Conservation (phyloP, 1,140 invertebrate species). For the Bicyclus anynana region DNA sequence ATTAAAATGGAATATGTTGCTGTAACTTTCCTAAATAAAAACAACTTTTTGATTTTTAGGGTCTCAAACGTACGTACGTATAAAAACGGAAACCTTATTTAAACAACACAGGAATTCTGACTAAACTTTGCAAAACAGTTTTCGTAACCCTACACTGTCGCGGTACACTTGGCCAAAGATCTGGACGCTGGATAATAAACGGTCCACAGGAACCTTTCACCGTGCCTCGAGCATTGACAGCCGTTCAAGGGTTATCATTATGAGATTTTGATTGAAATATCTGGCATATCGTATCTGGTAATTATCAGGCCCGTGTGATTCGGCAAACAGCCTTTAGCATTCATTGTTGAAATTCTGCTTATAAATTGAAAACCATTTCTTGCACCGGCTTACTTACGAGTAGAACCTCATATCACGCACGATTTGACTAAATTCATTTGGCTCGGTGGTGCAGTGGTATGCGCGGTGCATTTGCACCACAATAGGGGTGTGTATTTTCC, state of each 20-base stretch:
- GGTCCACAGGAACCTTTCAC: neutral
- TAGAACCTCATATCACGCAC: too few relatives aligned
- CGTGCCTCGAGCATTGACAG: neutral
- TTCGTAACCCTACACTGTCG: neutral
- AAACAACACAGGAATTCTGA: neutral
- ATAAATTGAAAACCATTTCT: too few relatives aligned
- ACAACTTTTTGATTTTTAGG: too few relatives aligned
- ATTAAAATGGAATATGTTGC: too few relatives aligned
- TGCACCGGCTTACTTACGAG: too few relatives aligned
- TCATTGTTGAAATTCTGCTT: neutral
- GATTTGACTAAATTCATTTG: too few relatives aligned
- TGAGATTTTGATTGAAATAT: conserved; percentile 15
- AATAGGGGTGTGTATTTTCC: too few relatives aligned
- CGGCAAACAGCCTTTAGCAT: neutral
- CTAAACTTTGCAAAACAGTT: neutral
- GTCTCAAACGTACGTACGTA: too few relatives aligned
- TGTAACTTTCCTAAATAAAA: too few relatives aligned
- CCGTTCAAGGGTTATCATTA: conserved; percentile 12
- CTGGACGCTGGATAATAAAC: neutral
- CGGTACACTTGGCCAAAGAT: neutral
- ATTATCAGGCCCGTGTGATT: neutral
- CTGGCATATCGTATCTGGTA: conserved; percentile 7
- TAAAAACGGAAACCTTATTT: too few relatives aligned
- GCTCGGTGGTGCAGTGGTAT: too few relatives aligned
- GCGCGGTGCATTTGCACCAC: too few relatives aligned